Evolutionary conservation across 2,797 vertebrate species (phyloP).

Genomic region (Eulemur albifrons): DNA sequence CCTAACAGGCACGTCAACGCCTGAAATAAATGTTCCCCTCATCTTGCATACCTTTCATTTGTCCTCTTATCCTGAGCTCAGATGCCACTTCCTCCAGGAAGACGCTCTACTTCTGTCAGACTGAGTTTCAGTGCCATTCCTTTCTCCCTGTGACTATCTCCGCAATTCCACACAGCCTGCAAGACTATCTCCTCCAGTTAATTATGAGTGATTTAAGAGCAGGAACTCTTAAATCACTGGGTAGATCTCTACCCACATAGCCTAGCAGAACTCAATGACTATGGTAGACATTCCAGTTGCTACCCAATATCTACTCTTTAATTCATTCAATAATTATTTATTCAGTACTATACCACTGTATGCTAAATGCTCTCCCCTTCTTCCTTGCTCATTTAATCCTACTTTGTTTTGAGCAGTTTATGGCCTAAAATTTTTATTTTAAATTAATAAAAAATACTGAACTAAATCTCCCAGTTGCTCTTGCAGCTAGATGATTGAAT

Average conservation of each 20-base stretch:
- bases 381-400: not conserved
- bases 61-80: not conserved
- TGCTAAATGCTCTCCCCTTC: not conserved
- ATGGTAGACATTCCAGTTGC: not conserved
- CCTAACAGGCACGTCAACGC: not conserved
- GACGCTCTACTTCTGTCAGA: not conserved
- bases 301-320: not conserved
- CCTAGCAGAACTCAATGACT: not conserved
- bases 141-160: not conserved
- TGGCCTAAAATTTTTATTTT: not conserved
- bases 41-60: not conserved
- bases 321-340: not conserved
- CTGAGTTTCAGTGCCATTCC: not conserved
- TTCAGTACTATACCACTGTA: not conserved
- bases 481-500: not conserved
- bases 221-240: not conserved
- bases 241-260: not conserved
- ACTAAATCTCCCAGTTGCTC: not conserved
- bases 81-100: not conserved
- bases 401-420: not conserved
- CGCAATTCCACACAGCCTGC: not conserved
- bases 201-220: not conserved
- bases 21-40: not conserved
- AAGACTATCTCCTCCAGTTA: not conserved
- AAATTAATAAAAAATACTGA: not conserved